These are phyloP conservation scores for Uropetala carovei DNA, from an alignment of 2,888 invertebrate species.

Conservation along the genomic window DNA sequence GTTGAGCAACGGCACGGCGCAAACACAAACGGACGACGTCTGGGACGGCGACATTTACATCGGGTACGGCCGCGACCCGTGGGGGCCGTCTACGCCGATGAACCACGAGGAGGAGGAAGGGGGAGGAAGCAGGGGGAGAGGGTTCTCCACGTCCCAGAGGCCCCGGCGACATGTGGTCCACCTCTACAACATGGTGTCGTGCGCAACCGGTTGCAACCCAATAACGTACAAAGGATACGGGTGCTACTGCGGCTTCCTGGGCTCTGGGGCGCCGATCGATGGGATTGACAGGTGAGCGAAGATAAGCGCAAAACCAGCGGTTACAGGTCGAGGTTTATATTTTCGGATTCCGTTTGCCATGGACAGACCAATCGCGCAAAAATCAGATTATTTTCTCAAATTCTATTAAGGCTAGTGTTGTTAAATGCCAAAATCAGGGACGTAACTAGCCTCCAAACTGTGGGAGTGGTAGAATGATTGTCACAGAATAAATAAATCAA, in stretches of 20 bases:
- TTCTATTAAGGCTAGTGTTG: too few species aligned
- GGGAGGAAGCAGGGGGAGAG: neutral
- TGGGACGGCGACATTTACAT: conserved; percentile 69
- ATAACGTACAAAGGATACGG: conserved; percentile 91
- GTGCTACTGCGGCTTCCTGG: conserved; percentile 92
- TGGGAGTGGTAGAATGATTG: too few species aligned
- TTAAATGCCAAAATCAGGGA: too few species aligned
- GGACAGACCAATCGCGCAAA: too few species aligned
- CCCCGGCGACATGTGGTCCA: conserved; percentile 86
- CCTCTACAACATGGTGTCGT: conserved; percentile 90
- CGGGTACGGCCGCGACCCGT: conserved; percentile 73
- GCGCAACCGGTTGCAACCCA: conserved; percentile 91
- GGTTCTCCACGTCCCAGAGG: conserved; percentile 72
- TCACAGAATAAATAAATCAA: too few species aligned
- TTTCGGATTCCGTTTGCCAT: too few species aligned
- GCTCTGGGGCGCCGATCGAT: conserved; percentile 87
- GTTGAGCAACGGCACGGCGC: neutral
- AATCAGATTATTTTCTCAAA: too few species aligned
- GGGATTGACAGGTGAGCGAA: conserved; percentile 84
- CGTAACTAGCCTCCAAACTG: too few species aligned
- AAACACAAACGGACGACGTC: neutral
- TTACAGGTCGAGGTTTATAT: conserved; percentile 15
- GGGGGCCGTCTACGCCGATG: conserved; percentile 72
- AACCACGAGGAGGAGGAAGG: neutral
- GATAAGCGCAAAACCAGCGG: neutral